Percentiles rank a stretch among this genome's conserved stretches.
Evolutionary conservation across 2,888 invertebrate genomes (phyloP).

Genomic region (Lasioglossum malachurum): DNA sequence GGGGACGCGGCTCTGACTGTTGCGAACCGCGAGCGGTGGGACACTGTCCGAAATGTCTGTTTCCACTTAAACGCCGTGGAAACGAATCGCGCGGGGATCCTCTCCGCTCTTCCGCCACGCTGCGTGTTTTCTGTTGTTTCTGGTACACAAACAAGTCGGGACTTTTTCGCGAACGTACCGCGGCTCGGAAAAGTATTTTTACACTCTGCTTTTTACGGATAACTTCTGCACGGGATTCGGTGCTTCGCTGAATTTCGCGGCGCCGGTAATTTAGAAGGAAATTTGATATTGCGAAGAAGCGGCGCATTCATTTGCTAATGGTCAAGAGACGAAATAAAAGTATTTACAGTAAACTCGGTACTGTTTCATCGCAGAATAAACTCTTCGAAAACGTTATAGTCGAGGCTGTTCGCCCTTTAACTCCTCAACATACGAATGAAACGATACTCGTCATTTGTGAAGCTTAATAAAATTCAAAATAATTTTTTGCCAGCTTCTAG

Average conservation of each 20-base stretch:
- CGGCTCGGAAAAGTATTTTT: neutral
- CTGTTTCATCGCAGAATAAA: neutral
- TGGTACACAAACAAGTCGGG: neutral
- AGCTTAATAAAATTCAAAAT: neutral
- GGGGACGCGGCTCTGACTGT: conserved; percentile 1
- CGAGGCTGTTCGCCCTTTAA: too few species aligned
- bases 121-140: neutral
- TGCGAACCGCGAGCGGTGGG: conserved; percentile 18
- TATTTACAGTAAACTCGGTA: neutral
- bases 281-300: neutral
- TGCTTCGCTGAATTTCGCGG: neutral
- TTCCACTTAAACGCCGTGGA: conserved; percentile 6
- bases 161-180: neutral
- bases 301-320: neutral
- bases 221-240: neutral
- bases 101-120: neutral
- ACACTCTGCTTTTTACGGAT: neutral
- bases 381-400: neutral
- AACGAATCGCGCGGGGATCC: neutral
- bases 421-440: neutral
- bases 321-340: neutral
- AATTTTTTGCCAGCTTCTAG: neutral
- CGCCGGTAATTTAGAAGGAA: neutral
- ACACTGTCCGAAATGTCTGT: conserved; percentile 10
- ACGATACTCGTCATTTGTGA: neutral